These are phyloP conservation scores for Mormyrops boulengeri DNA, from an alignment of 2,797 vertebrate genomes.

Conservation along the genomic window DNA sequence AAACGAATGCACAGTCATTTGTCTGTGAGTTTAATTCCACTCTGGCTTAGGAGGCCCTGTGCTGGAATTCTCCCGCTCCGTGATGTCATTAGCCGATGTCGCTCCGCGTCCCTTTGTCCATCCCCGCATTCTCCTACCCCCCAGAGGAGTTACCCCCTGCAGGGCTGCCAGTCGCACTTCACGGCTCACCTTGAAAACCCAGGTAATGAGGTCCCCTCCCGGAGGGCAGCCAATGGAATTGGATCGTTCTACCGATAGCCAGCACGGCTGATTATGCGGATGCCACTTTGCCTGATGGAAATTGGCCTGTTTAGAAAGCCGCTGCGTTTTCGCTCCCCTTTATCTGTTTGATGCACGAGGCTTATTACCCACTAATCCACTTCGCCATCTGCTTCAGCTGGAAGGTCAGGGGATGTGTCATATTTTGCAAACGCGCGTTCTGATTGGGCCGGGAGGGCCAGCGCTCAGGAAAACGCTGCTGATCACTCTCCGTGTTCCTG, in stretches of 20 bases:
- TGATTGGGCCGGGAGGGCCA: slow-evolving; percentile 30
- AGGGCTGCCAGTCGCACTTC: not conserved
- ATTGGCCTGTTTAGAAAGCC: slow-evolving; percentile 26
- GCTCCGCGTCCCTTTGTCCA: not conserved
- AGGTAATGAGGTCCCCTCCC: slow-evolving; percentile 36
- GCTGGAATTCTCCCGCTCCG: not conserved
- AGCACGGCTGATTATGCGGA: slow-evolving; percentile 40
- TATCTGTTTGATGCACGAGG: slow-evolving; percentile 28
- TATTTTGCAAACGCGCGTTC: slow-evolving; percentile 37
- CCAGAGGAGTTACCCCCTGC: not conserved
- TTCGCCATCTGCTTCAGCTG: slow-evolving; percentile 47
- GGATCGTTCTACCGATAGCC: slow-evolving; percentile 42
- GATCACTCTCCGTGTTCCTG: not conserved
- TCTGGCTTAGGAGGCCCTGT: not conserved
- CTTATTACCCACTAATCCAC: slow-evolving; percentile 45
- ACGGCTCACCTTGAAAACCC: slow-evolving; percentile 42
- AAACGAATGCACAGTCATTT: not conserved
- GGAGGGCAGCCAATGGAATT: slow-evolving; percentile 33
- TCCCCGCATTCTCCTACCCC: not conserved
- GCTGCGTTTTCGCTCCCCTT: slow-evolving; percentile 30
- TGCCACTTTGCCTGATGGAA: slow-evolving; percentile 37
- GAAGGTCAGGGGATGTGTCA: slow-evolving; percentile 46
- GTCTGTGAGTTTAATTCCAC: not conserved
- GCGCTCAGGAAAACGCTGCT: slow-evolving; percentile 15
- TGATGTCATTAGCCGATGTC: not conserved